These are phyloP conservation scores for Teleogryllus oceanicus DNA, from an alignment of 2,888 invertebrate species.

Conservation along the genomic window DNA sequence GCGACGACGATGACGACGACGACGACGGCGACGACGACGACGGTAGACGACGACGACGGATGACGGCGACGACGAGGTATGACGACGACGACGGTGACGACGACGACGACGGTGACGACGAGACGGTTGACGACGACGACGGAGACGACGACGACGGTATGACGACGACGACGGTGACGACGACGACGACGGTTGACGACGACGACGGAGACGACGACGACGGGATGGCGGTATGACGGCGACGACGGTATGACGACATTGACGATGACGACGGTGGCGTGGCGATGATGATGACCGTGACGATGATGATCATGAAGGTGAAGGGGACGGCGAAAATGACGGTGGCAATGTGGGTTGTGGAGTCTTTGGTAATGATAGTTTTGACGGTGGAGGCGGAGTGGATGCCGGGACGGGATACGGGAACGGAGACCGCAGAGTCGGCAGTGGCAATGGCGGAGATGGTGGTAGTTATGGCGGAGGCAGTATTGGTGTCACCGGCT, in stretches of 20 bases:
- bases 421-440: not conserved
- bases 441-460: not conserved
- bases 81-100: not conserved
- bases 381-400: not conserved
- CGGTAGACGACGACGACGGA: too few species aligned
- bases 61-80: not conserved
- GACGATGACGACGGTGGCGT: not conserved
- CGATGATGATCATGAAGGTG: not conserved
- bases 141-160: not conserved
- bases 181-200: not conserved
- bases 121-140: not conserved
- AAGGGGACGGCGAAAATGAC: not conserved
- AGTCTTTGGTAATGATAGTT: not conserved
- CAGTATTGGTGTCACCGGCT: too few species aligned
- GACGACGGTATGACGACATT: not conserved
- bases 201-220: not conserved
- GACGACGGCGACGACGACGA: not conserved
- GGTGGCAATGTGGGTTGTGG: not conserved
- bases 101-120: not conserved
- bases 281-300: not conserved
- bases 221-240: not conserved
- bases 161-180: not conserved
- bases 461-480: too few species aligned
- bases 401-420: constrained; percentile 12
- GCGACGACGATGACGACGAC: too few species aligned